Evolutionary conservation across 2,888 invertebrate species (phyloP), one percentile per base, ranked within the genome.

Genomic region (Halictus quadricinctus): DNA sequence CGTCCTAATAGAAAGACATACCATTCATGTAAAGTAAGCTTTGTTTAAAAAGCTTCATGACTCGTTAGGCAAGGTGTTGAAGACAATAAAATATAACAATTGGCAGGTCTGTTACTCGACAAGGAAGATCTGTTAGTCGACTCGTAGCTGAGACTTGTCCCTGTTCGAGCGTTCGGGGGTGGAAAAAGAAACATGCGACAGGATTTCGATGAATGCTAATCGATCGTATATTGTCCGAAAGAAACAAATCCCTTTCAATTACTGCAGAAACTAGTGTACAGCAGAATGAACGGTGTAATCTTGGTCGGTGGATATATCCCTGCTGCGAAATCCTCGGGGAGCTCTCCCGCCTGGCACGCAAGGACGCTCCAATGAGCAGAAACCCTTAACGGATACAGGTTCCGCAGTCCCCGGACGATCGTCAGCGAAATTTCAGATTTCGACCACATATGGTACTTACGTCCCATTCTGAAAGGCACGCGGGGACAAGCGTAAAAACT

Each of bases 401-500:
- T 86, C 10, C 84, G 84, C 81, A 80, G 90, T 93, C 94, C 94
- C 93, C 84, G 89, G 92, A 90, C 92, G 93, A 91, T 93, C 93
- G 94, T 94, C 94, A 94, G 93, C 93, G 92, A 88, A 94, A 94
- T 94, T 94, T 92, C 91, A 88, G 90, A 91, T 92, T 91, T 91
- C 90, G 89, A 91, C 91, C 92, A 93, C 93, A 93, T 92, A 92
- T 93, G 92, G 84, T 89, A 81, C 89, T 88, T 84, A 75, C 76
- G 84, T 74, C 50, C 69, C 58, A 76, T 74, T 78, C 76, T 76
- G 46, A 50, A 64, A 76, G 43, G 69, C 74, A 18, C 50, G 21
- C 50, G 7, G 48, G 12, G 15, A 75, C 64, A 74, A 78, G 58
- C 58, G 58, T 58, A 72, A 18, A 18, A 18, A 79, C 41, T 54